Percentiles rank a stretch among this genome's conserved stretches.
These are phyloP conservation scores for Cheilosia vernalis DNA, from an alignment of 2,888 invertebrate species.

Conservation along the genomic window DNA sequence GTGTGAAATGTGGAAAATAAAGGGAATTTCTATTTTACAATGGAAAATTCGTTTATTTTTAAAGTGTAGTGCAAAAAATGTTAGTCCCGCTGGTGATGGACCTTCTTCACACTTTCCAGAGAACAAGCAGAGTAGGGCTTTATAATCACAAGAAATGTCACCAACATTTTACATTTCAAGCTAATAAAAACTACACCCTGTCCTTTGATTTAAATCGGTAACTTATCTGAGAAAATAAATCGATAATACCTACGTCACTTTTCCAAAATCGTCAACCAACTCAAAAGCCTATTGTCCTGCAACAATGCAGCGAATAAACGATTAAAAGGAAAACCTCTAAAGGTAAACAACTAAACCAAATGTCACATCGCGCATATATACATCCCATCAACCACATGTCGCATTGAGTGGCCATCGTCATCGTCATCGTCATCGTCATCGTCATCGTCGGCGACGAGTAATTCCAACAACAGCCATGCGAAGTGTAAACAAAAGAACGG, in stretches of 20 bases:
- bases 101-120: too few species aligned
- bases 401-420: conserved; percentile 53
- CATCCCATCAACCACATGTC: conserved; percentile 73
- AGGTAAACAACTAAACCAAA: conserved; percentile 72
- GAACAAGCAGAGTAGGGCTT: too few species aligned
- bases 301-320: conserved; percentile 25
- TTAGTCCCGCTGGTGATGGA: too few species aligned
- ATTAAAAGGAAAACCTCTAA: conserved; percentile 61
- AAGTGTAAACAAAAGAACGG: conserved; percentile 74
- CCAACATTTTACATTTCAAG: too few species aligned
- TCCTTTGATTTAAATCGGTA: too few species aligned
- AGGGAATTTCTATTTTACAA: too few species aligned
- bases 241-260: neutral
- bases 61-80: too few species aligned
- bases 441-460: neutral
- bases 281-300: conserved; percentile 6
- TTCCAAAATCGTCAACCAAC: neutral
- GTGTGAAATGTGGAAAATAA: too few species aligned
- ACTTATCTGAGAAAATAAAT: too few species aligned
- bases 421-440: conserved; percentile 39
- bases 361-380: conserved; percentile 54
- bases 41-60: too few species aligned
- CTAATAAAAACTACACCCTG: too few species aligned
- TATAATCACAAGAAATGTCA: too few species aligned
- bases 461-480: conserved; percentile 51